Evolutionary conservation across 2,888 invertebrate species (phyloP), one percentile per base, ranked within the genome.

Genomic region (Plagodis dolabraria): DNA sequence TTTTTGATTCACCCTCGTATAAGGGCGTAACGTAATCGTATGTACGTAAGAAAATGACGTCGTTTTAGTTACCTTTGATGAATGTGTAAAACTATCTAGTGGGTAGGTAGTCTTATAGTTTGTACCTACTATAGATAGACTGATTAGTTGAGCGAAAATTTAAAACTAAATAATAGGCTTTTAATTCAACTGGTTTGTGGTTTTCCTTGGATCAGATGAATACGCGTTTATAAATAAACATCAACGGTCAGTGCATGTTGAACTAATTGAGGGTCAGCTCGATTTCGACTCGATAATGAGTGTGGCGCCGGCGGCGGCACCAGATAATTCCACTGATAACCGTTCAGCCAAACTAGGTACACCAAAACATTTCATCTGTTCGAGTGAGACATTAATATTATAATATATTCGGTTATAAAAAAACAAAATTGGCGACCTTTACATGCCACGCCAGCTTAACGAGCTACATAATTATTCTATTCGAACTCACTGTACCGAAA

Each of bases 401-500:
- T 58, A 56, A 57, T 55, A 46, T 49, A 59, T 51, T 53, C 48
- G 35, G 49, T 54, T 57, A 71, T 64, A 73, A 74, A 72, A 68
- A 74, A 65, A 56, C 60, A 65, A 57, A 63, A 50, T 63, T 57
- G 56, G 70, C 69, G 80, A 83, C 80, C 80, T 83, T 72, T 80
- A 71, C 69, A 74, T 75, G 75, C 71, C 69, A 71, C 71, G 69
- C 70, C 66, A 71, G 72, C 74, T 74, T 77, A 77, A 74, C 51
- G 49, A 65, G 60, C 36, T 33, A 51, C 45, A 53, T 52, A 38
- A 33, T 34, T 33, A 60, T 73, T 71, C 80, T 74, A 78, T 83
- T 72, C 70, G 63, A 60, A 73, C 59, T 76, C 83, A 80, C 73
- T 79, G 82, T 87, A 83, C 75, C 86, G 86, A 74, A 81, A 83